Base-by-base conservation (phyloP, 2,113 vertebrate species). In the Erythrocercus mccallii region DNA sequence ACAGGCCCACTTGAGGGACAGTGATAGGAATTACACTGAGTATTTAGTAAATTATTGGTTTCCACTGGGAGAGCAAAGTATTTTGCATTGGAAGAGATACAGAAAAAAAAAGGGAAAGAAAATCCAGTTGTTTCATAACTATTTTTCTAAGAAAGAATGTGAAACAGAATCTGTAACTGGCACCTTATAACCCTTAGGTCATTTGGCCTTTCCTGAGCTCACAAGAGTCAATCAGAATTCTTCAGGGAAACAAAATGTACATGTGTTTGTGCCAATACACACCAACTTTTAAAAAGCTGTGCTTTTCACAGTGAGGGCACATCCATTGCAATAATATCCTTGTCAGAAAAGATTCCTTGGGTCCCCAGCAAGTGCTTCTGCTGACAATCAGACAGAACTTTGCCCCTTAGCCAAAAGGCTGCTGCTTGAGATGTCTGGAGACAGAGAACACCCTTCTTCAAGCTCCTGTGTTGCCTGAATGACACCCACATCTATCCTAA, bases 101-200 rank as follows among this genome's bases (percentile, higher is more conserved):
- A 94, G 51, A 88, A 89, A 86, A 57, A 80, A 64, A 31, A 7
- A 50, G 8, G 11, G 60, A 11, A n/a, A 81, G n/a, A 96, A 92
- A 93, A 93, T 86, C 60, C 47, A 81, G 84, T 91, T 76, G 81
- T 96, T 97, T 96, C 54, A 74, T 92, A 95, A 94, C 74, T 86
- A 37, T 95, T 96, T 95, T 97, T 93, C 90, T 93, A 94, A 93
- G 93, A 91, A 97, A 91, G 81, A 97, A 96, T 95, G 93, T 95
- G 92, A 95, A 97, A 96, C 47, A 64, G 56, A 93, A 88, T 94
- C 93, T 90, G 88, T 79, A 93, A 88, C 79, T 94, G 95, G 93
- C 95, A 97, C 92, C 94, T 96, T 90, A 71, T 74, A 86, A 86
- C 71, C 93, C 88, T 86, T 71, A 94, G 80, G 71, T 96, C 88